A percentile compares a stretch with the other conserved stretches of the same genome.
These are phyloP conservation scores for Sphaerodactylus townsendi DNA, from an alignment of 2,113 vertebrate species.

Conservation along the genomic window DNA sequence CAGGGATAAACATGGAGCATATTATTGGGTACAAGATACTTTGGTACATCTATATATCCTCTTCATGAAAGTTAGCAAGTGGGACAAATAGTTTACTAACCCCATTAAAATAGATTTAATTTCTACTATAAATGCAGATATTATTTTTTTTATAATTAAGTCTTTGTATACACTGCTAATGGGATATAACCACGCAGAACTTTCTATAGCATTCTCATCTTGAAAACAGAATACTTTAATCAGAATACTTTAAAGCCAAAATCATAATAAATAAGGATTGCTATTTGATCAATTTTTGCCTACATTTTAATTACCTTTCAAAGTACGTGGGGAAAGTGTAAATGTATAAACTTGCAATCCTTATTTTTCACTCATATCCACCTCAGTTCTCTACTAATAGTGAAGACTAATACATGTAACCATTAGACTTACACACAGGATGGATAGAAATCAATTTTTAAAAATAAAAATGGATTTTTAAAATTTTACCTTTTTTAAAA, in stretches of 20 bases:
- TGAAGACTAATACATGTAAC: neutral
- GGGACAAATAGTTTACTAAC: neutral
- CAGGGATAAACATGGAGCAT: conserved; percentile 43
- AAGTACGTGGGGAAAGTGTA: conserved; percentile 38
- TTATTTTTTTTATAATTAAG: conserved; percentile 39
- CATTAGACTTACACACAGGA: conserved; percentile 14
- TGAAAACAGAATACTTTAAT: conserved; percentile 48
- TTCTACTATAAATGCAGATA: conserved; percentile 23
- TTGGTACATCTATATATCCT: conserved; percentile 21
- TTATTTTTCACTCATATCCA: neutral
- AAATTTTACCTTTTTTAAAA: no score
- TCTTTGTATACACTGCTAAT: conserved; percentile 27
- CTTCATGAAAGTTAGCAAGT: conserved; percentile 32
- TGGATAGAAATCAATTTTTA: no score
- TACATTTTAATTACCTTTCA: conserved; percentile 31
- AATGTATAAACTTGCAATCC: neutral
- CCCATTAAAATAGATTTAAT: conserved; percentile 11
- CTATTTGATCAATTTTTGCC: conserved; percentile 18
- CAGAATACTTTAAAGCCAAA: neutral
- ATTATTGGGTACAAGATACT: conserved; percentile 38
- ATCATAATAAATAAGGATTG: conserved; percentile 36
- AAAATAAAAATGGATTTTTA: no score
- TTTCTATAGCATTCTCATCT: conserved; percentile 46
- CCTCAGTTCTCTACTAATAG: conserved; percentile 20
- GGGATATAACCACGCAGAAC: conserved; percentile 45